A percentile compares a stretch with the other conserved stretches of the same genome.
These are phyloP conservation scores for Thelaira solivaga DNA, from an alignment of 2,888 invertebrate species.

Conservation along the genomic window DNA sequence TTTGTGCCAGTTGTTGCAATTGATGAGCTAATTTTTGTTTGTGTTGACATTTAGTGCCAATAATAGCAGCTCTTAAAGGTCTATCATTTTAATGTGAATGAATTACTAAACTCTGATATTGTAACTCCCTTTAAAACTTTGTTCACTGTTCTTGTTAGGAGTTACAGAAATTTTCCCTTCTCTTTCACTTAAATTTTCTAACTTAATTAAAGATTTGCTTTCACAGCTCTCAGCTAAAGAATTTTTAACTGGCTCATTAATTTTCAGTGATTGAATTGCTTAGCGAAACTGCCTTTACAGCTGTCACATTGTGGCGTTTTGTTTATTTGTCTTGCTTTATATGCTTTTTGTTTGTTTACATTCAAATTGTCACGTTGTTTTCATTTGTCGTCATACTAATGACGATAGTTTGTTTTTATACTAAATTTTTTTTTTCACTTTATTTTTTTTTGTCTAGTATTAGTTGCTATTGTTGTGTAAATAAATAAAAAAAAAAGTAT, in stretches of 20 bases:
- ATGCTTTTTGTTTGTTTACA: background rate
- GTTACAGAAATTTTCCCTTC: no score
- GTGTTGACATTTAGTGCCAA: background rate
- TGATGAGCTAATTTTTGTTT: no score
- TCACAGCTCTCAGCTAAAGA: no score
- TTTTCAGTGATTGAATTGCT: no score
- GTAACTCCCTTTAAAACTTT: no score
- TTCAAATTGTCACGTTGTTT: slow-evolving; percentile 41
- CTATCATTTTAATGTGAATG: slow-evolving; percentile 25
- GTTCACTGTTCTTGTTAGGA: no score
- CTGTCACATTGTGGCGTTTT: background rate
- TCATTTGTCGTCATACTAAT: slow-evolving; percentile 47
- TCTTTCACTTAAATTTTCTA: no score
- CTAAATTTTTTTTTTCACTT: background rate
- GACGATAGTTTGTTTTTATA: slow-evolving; percentile 19
- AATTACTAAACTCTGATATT: background rate
- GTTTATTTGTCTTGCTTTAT: background rate
- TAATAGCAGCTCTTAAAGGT: slow-evolving; percentile 39
- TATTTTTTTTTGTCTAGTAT: background rate
- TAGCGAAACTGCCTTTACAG: background rate
- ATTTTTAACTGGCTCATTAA: no score
- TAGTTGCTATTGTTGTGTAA: background rate
- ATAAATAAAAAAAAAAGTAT: background rate
- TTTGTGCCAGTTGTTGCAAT: no score
- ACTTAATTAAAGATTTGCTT: no score